Evolutionary conservation across 2,797 vertebrate species (phyloP), one percentile per base, ranked within the genome.

Genomic region (Loris lydekkerianus): DNA sequence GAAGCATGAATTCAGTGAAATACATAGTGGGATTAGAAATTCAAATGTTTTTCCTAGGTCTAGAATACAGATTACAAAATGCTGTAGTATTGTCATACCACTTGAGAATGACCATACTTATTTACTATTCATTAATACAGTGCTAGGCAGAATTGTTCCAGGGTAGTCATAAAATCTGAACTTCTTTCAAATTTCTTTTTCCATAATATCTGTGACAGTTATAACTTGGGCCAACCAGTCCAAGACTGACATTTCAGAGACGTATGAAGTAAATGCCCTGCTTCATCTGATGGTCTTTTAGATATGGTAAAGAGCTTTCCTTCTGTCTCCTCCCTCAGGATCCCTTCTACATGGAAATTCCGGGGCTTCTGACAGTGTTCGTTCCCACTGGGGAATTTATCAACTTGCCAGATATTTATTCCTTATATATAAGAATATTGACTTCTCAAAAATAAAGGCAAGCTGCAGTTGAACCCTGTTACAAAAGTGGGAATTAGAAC

Each of bases 391-490:
- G 23, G 25, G 29, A 10, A 61, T 86, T 92, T 76, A 83, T 65
- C 49, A 14, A 58, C 20, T 81, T 49, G 67, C 20, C 13, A 29
- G 67, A 14, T 60, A 75, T 87, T 61, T 94, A 46, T 88, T 92
- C 25, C 18, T 78, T 72, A 27, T 82, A 83, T 56, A 14, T 69
- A 56, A 89, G 72, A 91, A 76, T 65, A 91, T 5, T 43, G 70
- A 80, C 80, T 75, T 89, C 94, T 2, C 63, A 93, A 83, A 90
- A 78, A 37, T 89, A 78, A 93, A 97, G 60, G 37, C 2, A 25
- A 80, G 34, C 14, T 2, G 61, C 20, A 72, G 53, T 60, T 65
- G 40, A 58, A 63, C 23, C 23, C 82, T 46, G 10, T 65, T 75
- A 63, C 4, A 40, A 73, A 86, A 27, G 46, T 3, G 7, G 29